These are phyloP conservation scores for Diploptera punctata DNA, from an alignment of 2,888 invertebrate genomes.

Conservation along the genomic window DNA sequence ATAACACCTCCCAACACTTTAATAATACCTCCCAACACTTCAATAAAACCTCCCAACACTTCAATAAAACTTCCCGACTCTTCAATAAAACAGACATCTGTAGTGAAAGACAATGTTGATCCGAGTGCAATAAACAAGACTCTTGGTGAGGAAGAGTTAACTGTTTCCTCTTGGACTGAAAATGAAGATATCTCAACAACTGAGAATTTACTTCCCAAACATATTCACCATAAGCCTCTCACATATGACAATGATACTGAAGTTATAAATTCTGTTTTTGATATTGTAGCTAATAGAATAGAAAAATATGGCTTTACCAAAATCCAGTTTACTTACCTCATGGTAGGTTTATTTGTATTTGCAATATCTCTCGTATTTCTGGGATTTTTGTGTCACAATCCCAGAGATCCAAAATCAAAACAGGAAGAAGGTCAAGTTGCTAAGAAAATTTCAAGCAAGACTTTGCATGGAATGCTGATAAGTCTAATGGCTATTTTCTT, in stretches of 20 bases:
- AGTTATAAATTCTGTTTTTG: slow-evolving; percentile 39
- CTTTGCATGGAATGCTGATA: slow-evolving; percentile 49
- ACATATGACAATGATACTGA: slow-evolving; percentile 46
- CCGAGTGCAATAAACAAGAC: too few species aligned
- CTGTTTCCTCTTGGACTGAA: neutral
- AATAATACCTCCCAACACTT: too few species aligned
- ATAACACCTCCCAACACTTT: too few species aligned
- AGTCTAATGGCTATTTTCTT: slow-evolving; percentile 53
- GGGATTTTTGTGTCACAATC: slow-evolving; percentile 51
- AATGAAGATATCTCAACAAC: neutral
- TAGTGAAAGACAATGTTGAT: too few species aligned
- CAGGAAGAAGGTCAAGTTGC: slow-evolving; percentile 42
- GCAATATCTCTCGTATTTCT: slow-evolving; percentile 51
- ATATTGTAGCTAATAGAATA: slow-evolving; percentile 43
- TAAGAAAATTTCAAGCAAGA: slow-evolving; percentile 39
- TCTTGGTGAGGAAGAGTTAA: too few species aligned
- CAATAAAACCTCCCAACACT: too few species aligned
- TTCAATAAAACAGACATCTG: too few species aligned
- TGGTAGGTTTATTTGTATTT: slow-evolving; percentile 52
- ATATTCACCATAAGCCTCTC: slow-evolving; percentile 42
- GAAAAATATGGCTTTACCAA: slow-evolving; percentile 46
- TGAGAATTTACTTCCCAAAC: slow-evolving; percentile 4
- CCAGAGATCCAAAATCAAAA: slow-evolving; percentile 46
- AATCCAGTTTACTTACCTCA: slow-evolving; percentile 53
- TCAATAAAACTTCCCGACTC: too few species aligned